Conservation (phyloP, 1,140 invertebrate species). For the Bombus superbus region DNA sequence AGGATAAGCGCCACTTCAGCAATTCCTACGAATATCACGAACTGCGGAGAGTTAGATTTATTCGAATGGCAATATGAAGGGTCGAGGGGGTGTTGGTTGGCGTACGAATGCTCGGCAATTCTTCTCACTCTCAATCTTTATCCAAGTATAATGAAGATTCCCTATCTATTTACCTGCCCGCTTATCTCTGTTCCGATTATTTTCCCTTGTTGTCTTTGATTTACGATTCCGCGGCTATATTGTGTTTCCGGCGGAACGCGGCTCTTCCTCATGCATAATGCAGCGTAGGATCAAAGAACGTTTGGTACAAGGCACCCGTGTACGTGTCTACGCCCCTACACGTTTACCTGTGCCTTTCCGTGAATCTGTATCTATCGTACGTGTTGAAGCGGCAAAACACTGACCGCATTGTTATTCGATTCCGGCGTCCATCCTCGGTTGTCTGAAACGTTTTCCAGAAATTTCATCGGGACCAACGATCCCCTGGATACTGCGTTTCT, state of each 20-base stretch:
- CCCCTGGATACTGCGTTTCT: background rate
- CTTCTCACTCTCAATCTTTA: background rate
- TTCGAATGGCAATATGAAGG: background rate
- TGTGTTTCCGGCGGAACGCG: conserved; percentile 29
- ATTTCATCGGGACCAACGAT: background rate
- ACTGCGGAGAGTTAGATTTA: background rate
- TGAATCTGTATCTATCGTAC: conserved; percentile 21
- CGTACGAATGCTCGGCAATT: no score
- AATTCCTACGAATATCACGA: background rate
- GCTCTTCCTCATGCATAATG: conserved; percentile 65
- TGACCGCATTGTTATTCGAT: background rate
- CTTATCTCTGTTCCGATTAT: conserved; percentile 54
- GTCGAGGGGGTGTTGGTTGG: background rate
- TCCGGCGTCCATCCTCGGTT: background rate
- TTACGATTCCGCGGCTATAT: conserved; percentile 43
- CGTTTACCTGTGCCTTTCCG: background rate
- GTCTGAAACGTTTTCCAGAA: background rate
- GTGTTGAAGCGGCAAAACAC: background rate
- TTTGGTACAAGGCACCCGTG: conserved; percentile 44
- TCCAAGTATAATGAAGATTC: conserved; percentile 28
- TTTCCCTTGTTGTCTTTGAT: conserved; percentile 60
- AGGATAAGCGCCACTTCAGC: background rate
- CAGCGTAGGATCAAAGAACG: conserved; percentile 58
- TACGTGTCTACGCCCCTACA: conserved; percentile 42
- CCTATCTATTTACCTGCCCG: conserved; percentile 43